phyloP scores from a whole-genome alignment of 2,888 invertebrate genomes.

The Chalcosyrphus nemorum region DNA sequence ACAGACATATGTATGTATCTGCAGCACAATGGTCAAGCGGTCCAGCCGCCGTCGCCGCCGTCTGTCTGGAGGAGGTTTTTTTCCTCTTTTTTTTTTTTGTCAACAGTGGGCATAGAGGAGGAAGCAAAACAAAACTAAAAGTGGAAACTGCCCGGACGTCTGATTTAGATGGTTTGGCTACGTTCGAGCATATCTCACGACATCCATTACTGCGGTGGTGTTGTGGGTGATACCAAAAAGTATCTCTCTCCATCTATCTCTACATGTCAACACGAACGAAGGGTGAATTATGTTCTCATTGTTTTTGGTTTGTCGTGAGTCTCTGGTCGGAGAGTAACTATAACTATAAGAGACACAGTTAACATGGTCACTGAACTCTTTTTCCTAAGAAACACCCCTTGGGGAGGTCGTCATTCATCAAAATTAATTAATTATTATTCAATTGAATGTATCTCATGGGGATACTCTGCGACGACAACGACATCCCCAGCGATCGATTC shows the following conservation, averaged over 20 bases:
- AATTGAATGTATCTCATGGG: constrained; percentile 28
- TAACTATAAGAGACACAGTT: constrained; percentile 25
- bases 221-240: constrained; percentile 46
- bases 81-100: no score
- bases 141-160: constrained; percentile 45
- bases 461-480: not conserved
- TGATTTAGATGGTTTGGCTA: constrained; percentile 60
- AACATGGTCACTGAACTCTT: not conserved
- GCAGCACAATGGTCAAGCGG: constrained; percentile 19
- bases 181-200: constrained; percentile 64
- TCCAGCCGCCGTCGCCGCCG: constrained; percentile 4
- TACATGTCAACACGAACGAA: constrained; percentile 31
- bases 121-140: constrained; percentile 43
- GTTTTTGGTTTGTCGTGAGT: constrained; percentile 43
- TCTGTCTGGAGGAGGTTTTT: no score
- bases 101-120: no score
- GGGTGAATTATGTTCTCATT: constrained; percentile 66
- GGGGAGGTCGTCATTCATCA: constrained; percentile 18
- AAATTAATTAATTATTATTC: constrained; percentile 53
- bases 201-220: constrained; percentile 54
- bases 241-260: constrained; percentile 24
- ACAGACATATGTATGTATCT: no score
- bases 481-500: not conserved
- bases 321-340: not conserved
- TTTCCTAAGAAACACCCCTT: not conserved